Evolutionary conservation across 2,888 invertebrate species (phyloP), one percentile per base, ranked within the genome.

Genomic region (Andrena minutula): DNA sequence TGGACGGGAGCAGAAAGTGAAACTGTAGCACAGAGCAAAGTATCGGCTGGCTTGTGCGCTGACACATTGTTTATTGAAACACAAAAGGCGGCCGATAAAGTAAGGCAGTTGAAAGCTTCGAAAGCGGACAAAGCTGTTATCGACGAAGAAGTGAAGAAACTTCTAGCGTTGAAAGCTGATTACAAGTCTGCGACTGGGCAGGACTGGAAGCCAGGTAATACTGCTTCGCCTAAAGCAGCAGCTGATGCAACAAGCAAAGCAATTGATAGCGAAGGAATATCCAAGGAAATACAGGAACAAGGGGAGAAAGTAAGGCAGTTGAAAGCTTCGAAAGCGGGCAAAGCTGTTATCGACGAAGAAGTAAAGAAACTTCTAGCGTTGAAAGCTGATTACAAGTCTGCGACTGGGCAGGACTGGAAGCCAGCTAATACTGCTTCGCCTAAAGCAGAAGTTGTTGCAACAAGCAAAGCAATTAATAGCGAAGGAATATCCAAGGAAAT

Each of bases 301-400:
- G 78, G 75, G 10, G 68, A 78, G 30, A 79, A 85, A 63, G 95
- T 96, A 2, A 93, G 96, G 68, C 94, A 95, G 49, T 94, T 96
- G 32, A 96, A 96, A 91, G 84, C 94, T 0, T 93, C 94, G 77
- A 96, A 96, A 90, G 94, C 95, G 30, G 89, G 85, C 12, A 92
- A 92, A 64, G 51, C 78, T 20, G 26, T 49, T 20, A 61, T 85
- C 0, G 84, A 87, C n/a, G 53, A 93, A 30, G 96, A 95, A 88
- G 96, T 96, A 1, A 94, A 95, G 87, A 88, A 88, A 35, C 93
- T 97, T 7, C 90, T 96, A 30, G 90, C 92, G 3, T 91, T 98
- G 0, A 98, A 98, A 93, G 94, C 95, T 0, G 95, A 82, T 76
- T 98, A 96, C 94, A 98, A 98, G 93, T 94, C 95, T 16, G 91